Evolutionary conservation across 1,140 invertebrate genomes (phyloP).

Genomic region (Trachymyrmex septentrionalis): DNA sequence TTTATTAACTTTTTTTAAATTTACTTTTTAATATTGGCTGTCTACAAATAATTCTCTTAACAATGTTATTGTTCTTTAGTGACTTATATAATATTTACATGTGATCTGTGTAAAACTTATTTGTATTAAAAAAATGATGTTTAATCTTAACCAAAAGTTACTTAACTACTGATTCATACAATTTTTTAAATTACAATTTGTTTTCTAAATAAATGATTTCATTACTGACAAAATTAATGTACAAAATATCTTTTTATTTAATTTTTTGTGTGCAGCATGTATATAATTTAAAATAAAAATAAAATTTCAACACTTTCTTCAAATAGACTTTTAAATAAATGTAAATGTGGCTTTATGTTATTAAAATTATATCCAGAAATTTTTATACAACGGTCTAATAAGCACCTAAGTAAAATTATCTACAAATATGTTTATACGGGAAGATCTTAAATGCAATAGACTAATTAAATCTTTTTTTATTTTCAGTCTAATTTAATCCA

Average conservation of each 20-base stretch:
- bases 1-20: background rate
- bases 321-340: background rate
- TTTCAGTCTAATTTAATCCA: background rate
- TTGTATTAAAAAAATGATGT: background rate
- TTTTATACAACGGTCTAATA: background rate
- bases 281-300: constrained; percentile 11
- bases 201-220: background rate
- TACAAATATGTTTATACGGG: background rate
- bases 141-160: background rate
- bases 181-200: background rate
- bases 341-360: background rate
- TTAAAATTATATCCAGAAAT: background rate
- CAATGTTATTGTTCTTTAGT: background rate
- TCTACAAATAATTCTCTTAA: constrained; percentile 2
- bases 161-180: background rate
- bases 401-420: background rate
- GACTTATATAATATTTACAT: background rate
- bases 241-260: background rate
- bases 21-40: constrained; percentile 34
- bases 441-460: background rate
- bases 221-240: background rate
- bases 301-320: background rate
- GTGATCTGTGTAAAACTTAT: background rate
- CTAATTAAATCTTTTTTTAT: background rate
- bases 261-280: background rate